A percentile compares a stretch with the other conserved stretches of the same genome.
Evolutionary conservation across 2,888 invertebrate genomes (phyloP).

Genomic region (Caenorhabditis drosophilae): DNA sequence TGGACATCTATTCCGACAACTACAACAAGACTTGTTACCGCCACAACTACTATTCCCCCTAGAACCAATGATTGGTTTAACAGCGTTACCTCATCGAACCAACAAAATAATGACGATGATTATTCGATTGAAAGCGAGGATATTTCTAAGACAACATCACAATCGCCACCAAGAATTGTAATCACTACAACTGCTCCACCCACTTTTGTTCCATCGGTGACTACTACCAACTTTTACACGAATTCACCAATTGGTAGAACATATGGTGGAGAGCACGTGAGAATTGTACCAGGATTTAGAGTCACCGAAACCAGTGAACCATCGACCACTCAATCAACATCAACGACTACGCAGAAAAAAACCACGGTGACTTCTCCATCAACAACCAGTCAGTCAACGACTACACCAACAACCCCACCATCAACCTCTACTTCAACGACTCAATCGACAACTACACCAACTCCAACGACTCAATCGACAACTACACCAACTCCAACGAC

Average conservation of each 20-base stretch:
- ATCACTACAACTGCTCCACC: constrained; percentile 3
- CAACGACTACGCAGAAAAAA: constrained; percentile 12
- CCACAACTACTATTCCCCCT: constrained; percentile 5
- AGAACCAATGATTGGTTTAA: too few relatives aligned
- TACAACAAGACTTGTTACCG: constrained; percentile 6
- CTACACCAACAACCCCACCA: constrained; percentile 3
- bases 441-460: constrained; percentile 7
- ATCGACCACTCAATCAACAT: constrained; percentile 9
- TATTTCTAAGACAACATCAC: neutral
- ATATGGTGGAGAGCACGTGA: too few relatives aligned
- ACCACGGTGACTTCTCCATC: constrained; percentile 7
- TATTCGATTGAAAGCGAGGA: too few relatives aligned
- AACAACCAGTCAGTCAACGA: constrained; percentile 13
- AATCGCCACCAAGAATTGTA: neutral
- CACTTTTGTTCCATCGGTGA: constrained; percentile 3
- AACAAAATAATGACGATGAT: too few relatives aligned
- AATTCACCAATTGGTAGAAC: too few relatives aligned
- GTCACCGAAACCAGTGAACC: constrained; percentile 10
- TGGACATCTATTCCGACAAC: too few relatives aligned
- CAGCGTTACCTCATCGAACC: too few relatives aligned
- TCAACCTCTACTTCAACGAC: constrained; percentile 4
- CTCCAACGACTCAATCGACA: constrained; percentile 8
- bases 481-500: constrained; percentile 13
- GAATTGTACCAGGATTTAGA: too few relatives aligned
- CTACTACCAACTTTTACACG: too few relatives aligned